A percentile compares a stretch with the other conserved stretches of the same genome.
Conservation (phyloP, 2,888 invertebrate species). For the Drosophila acutilabella region DNA sequence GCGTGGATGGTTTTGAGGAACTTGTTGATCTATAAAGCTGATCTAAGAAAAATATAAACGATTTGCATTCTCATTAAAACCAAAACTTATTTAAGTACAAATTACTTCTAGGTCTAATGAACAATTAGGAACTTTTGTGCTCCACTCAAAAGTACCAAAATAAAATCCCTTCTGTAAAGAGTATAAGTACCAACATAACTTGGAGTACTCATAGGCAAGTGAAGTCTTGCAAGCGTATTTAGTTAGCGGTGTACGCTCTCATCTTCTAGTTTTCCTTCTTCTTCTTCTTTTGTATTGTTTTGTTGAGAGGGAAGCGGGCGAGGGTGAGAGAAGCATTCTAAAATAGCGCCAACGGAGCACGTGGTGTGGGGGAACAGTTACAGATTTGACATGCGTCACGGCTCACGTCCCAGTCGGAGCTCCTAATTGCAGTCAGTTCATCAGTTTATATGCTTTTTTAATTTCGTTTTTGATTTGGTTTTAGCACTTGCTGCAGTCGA, state of each 20-base stretch:
- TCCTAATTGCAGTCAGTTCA: conserved; percentile 54
- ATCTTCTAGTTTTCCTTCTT: background rate
- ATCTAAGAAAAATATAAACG: too few relatives aligned
- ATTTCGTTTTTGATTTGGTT: conserved; percentile 31
- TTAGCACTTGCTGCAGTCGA: conserved; percentile 45
- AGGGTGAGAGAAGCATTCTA: conserved; percentile 18
- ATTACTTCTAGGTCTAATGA: background rate
- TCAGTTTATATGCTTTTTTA: conserved; percentile 12
- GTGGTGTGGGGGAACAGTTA: conserved; percentile 44
- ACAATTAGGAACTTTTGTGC: background rate
- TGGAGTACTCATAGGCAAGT: background rate
- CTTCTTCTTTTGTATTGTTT: conserved; percentile 46
- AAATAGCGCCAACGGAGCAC: conserved; percentile 51
- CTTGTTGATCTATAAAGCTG: too few relatives aligned
- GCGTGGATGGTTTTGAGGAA: too few relatives aligned
- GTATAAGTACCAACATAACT: background rate
- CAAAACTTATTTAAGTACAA: background rate
- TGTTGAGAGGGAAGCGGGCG: background rate
- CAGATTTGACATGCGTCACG: conserved; percentile 65
- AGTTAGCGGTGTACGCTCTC: conserved; percentile 6
- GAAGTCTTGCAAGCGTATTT: conserved; percentile 35
- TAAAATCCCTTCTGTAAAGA: background rate
- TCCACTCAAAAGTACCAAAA: background rate
- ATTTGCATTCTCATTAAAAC: too few relatives aligned
- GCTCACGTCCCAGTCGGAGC: conserved; percentile 41